These are phyloP conservation scores for Artemisiospiza belli DNA, from an alignment of 2,113 vertebrate genomes.

Conservation along the genomic window DNA sequence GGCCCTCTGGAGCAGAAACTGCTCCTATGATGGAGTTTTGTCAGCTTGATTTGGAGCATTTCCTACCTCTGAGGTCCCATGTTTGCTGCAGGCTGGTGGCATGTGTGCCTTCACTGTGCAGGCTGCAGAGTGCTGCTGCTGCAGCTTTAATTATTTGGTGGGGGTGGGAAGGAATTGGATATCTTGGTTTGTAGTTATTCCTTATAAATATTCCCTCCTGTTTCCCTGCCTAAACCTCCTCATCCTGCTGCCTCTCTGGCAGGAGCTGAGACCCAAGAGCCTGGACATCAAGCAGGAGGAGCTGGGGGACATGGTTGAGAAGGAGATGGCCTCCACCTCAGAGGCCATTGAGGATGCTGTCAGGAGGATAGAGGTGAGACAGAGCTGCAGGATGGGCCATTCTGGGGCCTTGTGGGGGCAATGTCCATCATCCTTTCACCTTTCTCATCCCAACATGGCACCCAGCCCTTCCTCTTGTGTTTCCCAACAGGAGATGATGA, in stretches of 20 bases:
- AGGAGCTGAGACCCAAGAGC: slow-evolving; percentile 93
- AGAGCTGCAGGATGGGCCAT: background rate
- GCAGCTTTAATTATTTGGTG: background rate
- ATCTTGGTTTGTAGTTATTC: background rate
- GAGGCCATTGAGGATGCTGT: slow-evolving; percentile 93
- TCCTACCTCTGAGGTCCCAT: background rate
- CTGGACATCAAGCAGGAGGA: slow-evolving; percentile 91
- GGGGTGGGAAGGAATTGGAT: fast-evolving
- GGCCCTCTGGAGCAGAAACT: background rate
- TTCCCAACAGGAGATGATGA: slow-evolving; percentile 91
- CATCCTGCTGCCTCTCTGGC: background rate
- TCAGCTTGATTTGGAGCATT: background rate
- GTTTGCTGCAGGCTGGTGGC: background rate
- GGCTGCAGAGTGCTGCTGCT: background rate
- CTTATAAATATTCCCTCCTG: background rate
- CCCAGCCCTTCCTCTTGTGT: background rate
- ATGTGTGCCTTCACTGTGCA: fast-evolving
- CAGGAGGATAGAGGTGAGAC: slow-evolving; percentile 88
- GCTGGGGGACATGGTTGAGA: slow-evolving; percentile 94
- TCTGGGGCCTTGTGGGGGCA: background rate
- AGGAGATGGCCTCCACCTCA: slow-evolving; percentile 94
- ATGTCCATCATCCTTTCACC: background rate
- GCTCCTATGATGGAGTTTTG: background rate
- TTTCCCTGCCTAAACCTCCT: background rate
- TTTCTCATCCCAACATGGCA: fast-evolving